These are phyloP conservation scores for Miltochrista miniata DNA, from an alignment of 2,888 invertebrate genomes.

Conservation along the genomic window DNA sequence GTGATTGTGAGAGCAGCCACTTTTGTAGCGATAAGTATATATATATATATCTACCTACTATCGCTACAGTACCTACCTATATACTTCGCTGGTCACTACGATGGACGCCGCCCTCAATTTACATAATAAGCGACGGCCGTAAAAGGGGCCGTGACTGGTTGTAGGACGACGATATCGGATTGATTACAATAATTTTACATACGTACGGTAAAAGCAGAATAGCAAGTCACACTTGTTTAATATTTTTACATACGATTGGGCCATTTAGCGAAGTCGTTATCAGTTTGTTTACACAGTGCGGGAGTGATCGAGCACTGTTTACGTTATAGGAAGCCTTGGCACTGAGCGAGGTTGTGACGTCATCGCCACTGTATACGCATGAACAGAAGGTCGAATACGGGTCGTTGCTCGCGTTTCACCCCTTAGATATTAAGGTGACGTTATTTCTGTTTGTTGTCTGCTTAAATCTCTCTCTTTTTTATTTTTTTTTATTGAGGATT, in stretches of 20 bases:
- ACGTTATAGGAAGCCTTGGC: conserved; percentile 66
- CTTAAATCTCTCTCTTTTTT: neutral
- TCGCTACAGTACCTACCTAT: too few species aligned
- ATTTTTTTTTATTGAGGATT: neutral
- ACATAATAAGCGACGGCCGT: neutral
- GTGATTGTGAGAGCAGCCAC: neutral
- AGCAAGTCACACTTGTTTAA: conserved; percentile 3
- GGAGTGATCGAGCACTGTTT: conserved; percentile 57
- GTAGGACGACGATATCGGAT: neutral
- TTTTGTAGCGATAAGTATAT: too few species aligned
- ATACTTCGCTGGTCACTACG: neutral
- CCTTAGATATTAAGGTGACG: conserved; percentile 30
- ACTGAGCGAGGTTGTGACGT: conserved; percentile 65
- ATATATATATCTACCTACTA: too few species aligned
- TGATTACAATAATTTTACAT: conserved; percentile 10
- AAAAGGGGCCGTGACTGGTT: conserved; percentile 1
- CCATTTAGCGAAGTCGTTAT: conserved; percentile 37
- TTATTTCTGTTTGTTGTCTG: conserved; percentile 3
- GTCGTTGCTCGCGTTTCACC: conserved; percentile 35
- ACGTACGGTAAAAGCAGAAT: conserved; percentile 5
- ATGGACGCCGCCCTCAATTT: conserved; percentile 1
- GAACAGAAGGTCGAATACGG: conserved; percentile 42
- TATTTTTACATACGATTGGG: conserved; percentile 16
- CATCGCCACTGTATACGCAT: conserved; percentile 46
- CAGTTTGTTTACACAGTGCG: conserved; percentile 51